Base-by-base conservation (phyloP, 2,888 invertebrate species). In the Tetramorium bicarinatum region DNA sequence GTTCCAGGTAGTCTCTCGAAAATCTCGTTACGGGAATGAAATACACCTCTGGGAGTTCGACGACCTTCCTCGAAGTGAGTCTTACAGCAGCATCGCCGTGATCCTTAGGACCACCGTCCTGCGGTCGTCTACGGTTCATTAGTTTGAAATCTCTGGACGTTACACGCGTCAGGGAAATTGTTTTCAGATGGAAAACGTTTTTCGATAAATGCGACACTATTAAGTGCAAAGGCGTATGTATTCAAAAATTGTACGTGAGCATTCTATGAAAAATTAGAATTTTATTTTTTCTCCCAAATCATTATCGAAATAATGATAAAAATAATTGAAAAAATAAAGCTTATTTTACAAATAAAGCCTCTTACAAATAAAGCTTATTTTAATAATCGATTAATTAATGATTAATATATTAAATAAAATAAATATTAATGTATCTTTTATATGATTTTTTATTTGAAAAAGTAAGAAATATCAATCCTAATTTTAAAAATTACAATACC, bases 1-100 rank as follows among this genome's bases (percentile, higher is more conserved):
- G 84, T 84, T 84, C 61, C 79, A 76, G 62, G 66, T 82, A 62
- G 82, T 56, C 71, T 69, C 77, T 86, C 66, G 82, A 84, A 77
- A 84, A 86, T 75, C 82, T 84, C 84, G 80, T 86, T 86, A 86
- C 61, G 56, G n/a, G 41, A 77, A 82, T 81, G 66, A 81, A 79
- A 83, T 85, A 83, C 79, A 69, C 82, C 67, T 79, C 61, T 15
- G 81, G 64, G 76, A 71, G 69, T 76, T 80, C 74, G 75, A 56
- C 25, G 80, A 81, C 81, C 67, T 84, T 71, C 47, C 21, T 47
- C 79, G 44, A 72, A 38, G 38, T 44, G 64, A 62, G 52, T 21
- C 71, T 59, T 29, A 29, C 59, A n/a, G 41, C 21, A 21, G 41
- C 21, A 21, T 29, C 59, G 44, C 47, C 44, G 18, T 64, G 11